Percentiles rank a stretch among this genome's conserved stretches.
Conservation (phyloP, 2,113 vertebrate genomes). For the Oophaga pumilio region DNA sequence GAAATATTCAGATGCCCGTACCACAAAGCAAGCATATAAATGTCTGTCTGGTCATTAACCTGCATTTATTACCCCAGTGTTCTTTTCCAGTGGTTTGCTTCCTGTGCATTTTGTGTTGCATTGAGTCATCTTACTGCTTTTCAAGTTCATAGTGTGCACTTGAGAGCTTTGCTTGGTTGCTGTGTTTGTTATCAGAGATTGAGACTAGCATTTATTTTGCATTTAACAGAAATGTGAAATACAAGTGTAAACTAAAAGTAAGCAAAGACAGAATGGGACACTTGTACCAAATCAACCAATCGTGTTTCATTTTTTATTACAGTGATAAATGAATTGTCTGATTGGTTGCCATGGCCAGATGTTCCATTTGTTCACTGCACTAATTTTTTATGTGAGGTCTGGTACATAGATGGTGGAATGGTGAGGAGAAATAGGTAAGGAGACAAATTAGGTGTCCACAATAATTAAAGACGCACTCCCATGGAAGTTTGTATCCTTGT, state of each 20-base stretch:
- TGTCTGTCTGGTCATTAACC: constrained; percentile 51
- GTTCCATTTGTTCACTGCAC: not conserved
- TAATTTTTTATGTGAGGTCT: not conserved
- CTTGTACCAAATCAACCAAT: not conserved
- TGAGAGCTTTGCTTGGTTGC: constrained; percentile 53
- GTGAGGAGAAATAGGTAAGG: not conserved
- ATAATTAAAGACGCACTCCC: not conserved
- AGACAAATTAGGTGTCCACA: not conserved
- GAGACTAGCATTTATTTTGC: not conserved
- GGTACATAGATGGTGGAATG: not conserved
- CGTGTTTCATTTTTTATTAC: not conserved
- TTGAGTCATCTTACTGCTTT: constrained; percentile 30
- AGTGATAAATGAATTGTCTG: not conserved
- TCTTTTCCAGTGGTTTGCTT: constrained; percentile 41
- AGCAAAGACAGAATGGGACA: not conserved
- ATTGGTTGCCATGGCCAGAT: not conserved
- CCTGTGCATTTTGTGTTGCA: constrained; percentile 50
- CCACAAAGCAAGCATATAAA: constrained; percentile 24
- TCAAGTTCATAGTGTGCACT: constrained; percentile 36
- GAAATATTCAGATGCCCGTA: constrained; percentile 17
- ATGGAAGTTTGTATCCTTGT: not conserved
- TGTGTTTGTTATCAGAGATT: constrained; percentile 29
- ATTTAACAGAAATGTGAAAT: not conserved
- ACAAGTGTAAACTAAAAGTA: not conserved
- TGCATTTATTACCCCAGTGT: constrained; percentile 11